Conservation (phyloP, 2,888 invertebrate genomes). For the Eristalis pertinax region DNA sequence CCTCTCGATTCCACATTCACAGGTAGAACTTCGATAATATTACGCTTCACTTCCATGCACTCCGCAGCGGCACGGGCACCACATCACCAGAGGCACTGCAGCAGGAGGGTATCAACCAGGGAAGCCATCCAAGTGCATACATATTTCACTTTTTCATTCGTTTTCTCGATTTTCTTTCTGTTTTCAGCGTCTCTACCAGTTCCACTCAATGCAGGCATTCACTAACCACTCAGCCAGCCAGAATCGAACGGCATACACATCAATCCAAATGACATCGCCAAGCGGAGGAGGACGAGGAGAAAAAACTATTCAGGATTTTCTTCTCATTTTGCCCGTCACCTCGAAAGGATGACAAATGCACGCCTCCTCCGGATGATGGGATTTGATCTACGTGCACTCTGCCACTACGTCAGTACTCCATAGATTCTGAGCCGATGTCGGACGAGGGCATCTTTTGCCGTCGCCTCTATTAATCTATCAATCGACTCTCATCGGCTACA, state of each 20-base stretch:
- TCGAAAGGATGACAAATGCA: slow-evolving; percentile 60
- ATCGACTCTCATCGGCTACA: slow-evolving; percentile 54
- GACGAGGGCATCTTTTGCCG: slow-evolving; percentile 36
- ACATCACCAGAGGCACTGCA: neutral
- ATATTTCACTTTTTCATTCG: slow-evolving; percentile 35
- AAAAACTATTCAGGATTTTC: slow-evolving; percentile 34
- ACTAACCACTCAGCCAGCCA: slow-evolving; percentile 52
- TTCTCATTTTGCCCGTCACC: slow-evolving; percentile 36
- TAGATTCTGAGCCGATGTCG: slow-evolving; percentile 4
- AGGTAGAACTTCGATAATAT: slow-evolving; percentile 23
- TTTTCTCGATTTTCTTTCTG: neutral
- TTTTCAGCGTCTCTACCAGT: slow-evolving; percentile 25
- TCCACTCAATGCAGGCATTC: slow-evolving; percentile 59
- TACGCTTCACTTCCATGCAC: slow-evolving; percentile 8
- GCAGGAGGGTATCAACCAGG: slow-evolving; percentile 3
- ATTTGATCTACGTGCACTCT: slow-evolving; percentile 61
- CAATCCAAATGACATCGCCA: slow-evolving; percentile 50
- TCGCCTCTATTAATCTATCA: slow-evolving; percentile 63
- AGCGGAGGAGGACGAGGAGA: neutral
- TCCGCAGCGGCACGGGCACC: neutral
- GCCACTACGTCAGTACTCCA: slow-evolving; percentile 42
- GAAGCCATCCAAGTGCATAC: slow-evolving; percentile 66
- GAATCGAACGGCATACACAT: slow-evolving; percentile 62
- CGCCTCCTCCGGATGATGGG: slow-evolving; percentile 16
- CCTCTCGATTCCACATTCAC: slow-evolving; percentile 21